Conservation (phyloP, 2,888 invertebrate genomes). For the Diarsia rubi region DNA sequence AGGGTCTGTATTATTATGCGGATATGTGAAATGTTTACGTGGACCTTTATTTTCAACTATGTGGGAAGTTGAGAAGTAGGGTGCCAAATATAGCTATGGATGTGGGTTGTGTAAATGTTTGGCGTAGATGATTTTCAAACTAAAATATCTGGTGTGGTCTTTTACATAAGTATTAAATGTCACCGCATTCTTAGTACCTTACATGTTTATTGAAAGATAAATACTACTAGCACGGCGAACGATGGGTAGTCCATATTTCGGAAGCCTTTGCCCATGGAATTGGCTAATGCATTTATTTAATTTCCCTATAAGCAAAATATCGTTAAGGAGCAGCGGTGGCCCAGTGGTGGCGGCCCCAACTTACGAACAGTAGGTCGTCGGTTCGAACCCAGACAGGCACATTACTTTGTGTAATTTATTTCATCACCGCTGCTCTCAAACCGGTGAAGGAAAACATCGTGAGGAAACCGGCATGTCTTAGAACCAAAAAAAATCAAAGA, state of each 20-base stretch:
- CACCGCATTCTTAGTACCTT: not conserved
- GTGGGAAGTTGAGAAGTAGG: constrained; percentile 38
- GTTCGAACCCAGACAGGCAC: no score
- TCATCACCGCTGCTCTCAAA: no score
- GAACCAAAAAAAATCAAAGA: no score
- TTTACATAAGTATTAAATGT: constrained; percentile 8
- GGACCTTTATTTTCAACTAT: constrained; percentile 31
- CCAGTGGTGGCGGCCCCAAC: no score
- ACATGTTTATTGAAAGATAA: not conserved
- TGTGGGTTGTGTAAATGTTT: constrained; percentile 36
- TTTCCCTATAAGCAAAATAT: not conserved
- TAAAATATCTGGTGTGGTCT: not conserved
- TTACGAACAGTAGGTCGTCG: no score
- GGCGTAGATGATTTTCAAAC: constrained; percentile 13
- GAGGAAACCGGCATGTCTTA: no score
- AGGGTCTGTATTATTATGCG: constrained; percentile 46
- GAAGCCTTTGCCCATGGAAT: not conserved
- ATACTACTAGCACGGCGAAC: no score
- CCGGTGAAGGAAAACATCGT: no score
- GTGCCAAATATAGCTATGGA: constrained; percentile 11
- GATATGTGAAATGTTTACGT: constrained; percentile 49
- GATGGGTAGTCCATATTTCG: not conserved
- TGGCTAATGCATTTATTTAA: not conserved
- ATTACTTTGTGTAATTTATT: no score
- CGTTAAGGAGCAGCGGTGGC: no score